These are phyloP conservation scores for Rallus crepitans DNA, from an alignment of 2,797 vertebrate species.

Conservation along the genomic window DNA sequence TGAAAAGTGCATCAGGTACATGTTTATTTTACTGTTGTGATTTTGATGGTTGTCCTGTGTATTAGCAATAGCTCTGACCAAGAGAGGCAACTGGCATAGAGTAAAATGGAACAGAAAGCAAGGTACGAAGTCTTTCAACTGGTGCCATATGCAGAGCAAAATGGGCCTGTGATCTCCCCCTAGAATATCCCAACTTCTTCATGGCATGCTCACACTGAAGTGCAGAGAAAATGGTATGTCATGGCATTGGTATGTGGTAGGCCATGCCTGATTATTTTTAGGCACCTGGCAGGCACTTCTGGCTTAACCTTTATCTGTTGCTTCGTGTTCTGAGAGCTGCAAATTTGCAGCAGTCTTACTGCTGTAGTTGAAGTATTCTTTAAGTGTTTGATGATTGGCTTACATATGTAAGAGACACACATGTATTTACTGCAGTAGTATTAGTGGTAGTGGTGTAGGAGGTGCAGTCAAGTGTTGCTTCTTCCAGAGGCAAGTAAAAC, in stretches of 20 bases:
- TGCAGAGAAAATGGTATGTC: constrained; percentile 39
- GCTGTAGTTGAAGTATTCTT: constrained; percentile 40
- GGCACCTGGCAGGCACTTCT: constrained; percentile 44
- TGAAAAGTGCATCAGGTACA: background rate
- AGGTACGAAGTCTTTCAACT: background rate
- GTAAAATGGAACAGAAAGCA: background rate
- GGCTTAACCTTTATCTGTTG: constrained; percentile 69
- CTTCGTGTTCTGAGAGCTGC: constrained; percentile 42
- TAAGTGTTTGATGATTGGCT: background rate
- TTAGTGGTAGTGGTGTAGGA: background rate
- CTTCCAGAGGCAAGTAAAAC: background rate
- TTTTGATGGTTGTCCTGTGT: background rate
- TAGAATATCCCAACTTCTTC: background rate
- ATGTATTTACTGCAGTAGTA: background rate
- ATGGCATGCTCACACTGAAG: constrained; percentile 8
- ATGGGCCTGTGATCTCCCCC: background rate
- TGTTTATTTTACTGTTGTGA: background rate
- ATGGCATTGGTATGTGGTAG: constrained; percentile 42
- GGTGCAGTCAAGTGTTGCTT: background rate
- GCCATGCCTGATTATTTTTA: constrained; percentile 66
- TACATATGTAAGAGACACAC: background rate
- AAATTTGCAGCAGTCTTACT: constrained; percentile 16
- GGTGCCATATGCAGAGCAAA: background rate
- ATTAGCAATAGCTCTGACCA: background rate
- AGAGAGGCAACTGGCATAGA: background rate